These are phyloP conservation scores for Phasia obesa DNA, from an alignment of 2,888 invertebrate species.

Conservation along the genomic window DNA sequence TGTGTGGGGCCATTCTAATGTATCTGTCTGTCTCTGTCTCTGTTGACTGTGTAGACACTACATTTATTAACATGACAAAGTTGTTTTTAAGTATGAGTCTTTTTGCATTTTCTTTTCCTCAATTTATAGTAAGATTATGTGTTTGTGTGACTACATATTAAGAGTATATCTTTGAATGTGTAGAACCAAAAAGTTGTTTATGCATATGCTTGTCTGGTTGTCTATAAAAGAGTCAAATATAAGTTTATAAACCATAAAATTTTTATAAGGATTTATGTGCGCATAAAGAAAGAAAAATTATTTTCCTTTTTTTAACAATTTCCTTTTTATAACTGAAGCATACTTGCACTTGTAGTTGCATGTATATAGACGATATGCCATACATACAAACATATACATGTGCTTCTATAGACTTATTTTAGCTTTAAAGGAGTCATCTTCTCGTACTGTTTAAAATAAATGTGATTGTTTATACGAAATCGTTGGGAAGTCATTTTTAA, in stretches of 20 bases:
- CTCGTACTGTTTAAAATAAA: neutral
- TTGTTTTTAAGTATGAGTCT: slow-evolving; percentile 10
- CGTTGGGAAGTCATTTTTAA: slow-evolving; percentile 38
- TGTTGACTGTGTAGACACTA: neutral
- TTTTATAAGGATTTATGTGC: slow-evolving; percentile 52
- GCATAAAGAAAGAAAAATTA: slow-evolving; percentile 10
- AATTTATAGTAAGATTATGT: neutral
- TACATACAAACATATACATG: neutral
- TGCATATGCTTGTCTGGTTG: slow-evolving; percentile 29
- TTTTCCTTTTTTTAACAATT: neutral
- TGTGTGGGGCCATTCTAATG: slow-evolving; percentile 1
- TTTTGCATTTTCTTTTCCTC: neutral
- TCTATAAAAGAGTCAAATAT: slow-evolving; percentile 10
- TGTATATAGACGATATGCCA: neutral
- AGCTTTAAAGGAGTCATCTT: slow-evolving; percentile 29
- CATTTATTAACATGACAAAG: slow-evolving; percentile 51
- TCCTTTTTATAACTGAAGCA: neutral
- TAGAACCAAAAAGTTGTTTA: neutral
- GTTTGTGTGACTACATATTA: too few relatives aligned
- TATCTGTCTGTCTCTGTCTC: neutral
- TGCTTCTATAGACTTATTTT: neutral
- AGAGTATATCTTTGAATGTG: neutral
- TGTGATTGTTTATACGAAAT: slow-evolving; percentile 7
- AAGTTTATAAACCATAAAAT: slow-evolving; percentile 53
- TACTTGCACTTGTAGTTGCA: slow-evolving; percentile 30